A percentile compares a stretch with the other conserved stretches of the same genome.
These are phyloP conservation scores for Eidolon helvum DNA, from an alignment of 2,113 vertebrate genomes.

Conservation along the genomic window DNA sequence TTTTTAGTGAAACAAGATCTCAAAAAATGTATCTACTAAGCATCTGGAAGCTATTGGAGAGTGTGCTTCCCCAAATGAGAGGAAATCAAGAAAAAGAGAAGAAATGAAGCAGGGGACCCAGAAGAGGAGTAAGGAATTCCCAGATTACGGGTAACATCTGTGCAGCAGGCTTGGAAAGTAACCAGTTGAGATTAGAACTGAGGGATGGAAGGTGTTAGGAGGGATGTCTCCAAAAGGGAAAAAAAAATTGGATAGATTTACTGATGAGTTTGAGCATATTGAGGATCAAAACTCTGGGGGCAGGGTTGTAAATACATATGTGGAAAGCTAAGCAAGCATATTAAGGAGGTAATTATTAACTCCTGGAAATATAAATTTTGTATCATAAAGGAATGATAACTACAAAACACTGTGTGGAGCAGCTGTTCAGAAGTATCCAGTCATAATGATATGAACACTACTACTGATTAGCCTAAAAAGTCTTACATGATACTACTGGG, in stretches of 20 bases:
- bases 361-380: neutral
- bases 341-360: neutral
- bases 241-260: neutral
- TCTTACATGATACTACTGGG: neutral
- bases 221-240: neutral
- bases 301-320: neutral
- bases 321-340: neutral
- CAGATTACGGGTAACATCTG: neutral
- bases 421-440: neutral
- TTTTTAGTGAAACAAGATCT: neutral
- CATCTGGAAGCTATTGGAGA: neutral
- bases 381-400: neutral
- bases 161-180: neutral
- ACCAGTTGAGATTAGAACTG: neutral
- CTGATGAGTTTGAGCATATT: neutral
- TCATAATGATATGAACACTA: neutral
- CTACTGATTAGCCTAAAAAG: neutral
- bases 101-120: neutral
- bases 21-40: neutral
- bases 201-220: neutral
- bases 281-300: neutral
- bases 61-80: neutral
- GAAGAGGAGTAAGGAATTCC: neutral
- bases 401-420: neutral
- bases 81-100: neutral